Evolutionary conservation across 2,888 invertebrate genomes (phyloP), one percentile per base, ranked within the genome.

Genomic region (Cremastinae sp.): DNA sequence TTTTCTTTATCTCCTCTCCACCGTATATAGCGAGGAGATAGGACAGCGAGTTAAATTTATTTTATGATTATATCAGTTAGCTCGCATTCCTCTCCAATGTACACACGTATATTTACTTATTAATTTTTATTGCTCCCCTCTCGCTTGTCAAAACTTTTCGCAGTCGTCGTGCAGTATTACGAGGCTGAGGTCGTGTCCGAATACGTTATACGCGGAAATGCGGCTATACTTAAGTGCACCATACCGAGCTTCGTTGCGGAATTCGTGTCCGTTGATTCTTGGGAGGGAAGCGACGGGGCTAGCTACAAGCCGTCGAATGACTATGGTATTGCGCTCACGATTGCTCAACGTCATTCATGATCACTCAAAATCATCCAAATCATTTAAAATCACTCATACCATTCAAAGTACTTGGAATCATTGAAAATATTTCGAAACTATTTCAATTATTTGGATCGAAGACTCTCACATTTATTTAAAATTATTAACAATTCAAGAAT

Each of bases 201-300:
- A 90, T 96, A 96, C 90, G 96, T 96, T 61, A 96, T 96, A 83
- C 93, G 94, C 83, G 96, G 96, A 79, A 97, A 97, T 89, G 94
- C 96, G 20, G 96, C 96, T 22, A 95, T 96, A 70, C 90, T 97
- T 70, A 96, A 96, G 90, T 97, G 96, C 90, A 96, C 95, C 85
- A 96, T 97, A 85, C 96, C 97, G 39, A 96, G 96, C 80, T 97
- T 96, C 90, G 96, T 96, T 75, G 95, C 96, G 70, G 97, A 97
- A 92, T 97, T 97, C 90, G 96, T 98, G 58, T 94, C 94, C 88
- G 97, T 98, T 59, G 95, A 95, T 87, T 94, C 95, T 79, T 97
- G 96, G 96, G 88, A 91, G 76, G 92, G 92, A 80, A 91, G 91
- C 80, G 92, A 92, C 80, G 93, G 93, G 81, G 93, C 93, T 83